phyloP scores from a whole-genome alignment of 2,888 invertebrate genomes.

The Ochropleura plecta region DNA sequence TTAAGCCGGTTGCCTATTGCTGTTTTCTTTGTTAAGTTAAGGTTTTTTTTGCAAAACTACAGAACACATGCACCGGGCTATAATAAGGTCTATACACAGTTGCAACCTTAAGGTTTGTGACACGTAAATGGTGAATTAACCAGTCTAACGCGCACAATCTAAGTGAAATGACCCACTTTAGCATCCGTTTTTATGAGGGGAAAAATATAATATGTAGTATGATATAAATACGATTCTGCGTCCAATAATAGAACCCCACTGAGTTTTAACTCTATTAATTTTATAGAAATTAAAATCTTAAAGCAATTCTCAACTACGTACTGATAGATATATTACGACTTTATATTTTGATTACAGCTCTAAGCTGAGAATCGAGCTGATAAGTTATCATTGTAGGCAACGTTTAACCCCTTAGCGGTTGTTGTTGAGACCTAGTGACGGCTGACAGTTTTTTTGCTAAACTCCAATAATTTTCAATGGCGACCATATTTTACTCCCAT shows the following conservation, averaged over 20 bases:
- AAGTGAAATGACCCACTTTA: slow-evolving; percentile 41
- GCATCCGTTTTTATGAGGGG: slow-evolving; percentile 7
- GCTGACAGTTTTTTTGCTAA: no score
- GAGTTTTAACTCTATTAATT: neutral
- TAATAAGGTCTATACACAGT: neutral
- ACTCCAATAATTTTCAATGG: no score
- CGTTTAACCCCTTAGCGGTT: no score
- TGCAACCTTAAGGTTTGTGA: slow-evolving; percentile 1
- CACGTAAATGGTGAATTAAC: slow-evolving; percentile 38
- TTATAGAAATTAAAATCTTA: neutral
- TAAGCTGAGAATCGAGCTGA: no score
- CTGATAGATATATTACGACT: neutral
- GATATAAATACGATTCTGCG: neutral
- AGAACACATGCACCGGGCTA: neutral
- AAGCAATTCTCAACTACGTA: neutral
- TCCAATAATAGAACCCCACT: neutral
- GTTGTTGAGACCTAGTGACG: no score
- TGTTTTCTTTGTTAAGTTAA: neutral
- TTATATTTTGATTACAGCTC: no score
- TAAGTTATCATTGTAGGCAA: no score
- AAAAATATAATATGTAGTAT: neutral
- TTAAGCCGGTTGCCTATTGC: neutral
- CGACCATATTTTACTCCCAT: no score
- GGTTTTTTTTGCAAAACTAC: neutral
- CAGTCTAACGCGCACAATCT: slow-evolving; percentile 29